These are phyloP conservation scores for Peucedramus taeniatus DNA, from an alignment of 2,113 vertebrate genomes.

Conservation along the genomic window DNA sequence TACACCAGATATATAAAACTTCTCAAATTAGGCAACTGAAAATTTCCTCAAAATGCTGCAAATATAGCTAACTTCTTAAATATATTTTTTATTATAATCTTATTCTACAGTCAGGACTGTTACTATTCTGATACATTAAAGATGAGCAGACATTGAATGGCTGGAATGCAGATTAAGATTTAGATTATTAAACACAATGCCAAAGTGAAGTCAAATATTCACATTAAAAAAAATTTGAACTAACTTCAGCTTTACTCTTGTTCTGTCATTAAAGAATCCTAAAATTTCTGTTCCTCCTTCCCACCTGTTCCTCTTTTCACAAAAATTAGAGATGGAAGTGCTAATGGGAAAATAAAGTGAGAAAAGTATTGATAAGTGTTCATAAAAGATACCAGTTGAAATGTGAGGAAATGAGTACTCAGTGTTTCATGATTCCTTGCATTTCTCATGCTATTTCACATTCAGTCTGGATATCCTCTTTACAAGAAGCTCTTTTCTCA, in stretches of 20 bases:
- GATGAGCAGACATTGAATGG: not conserved
- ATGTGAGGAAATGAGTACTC: not conserved
- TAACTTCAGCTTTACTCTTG: not conserved
- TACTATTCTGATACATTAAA: not conserved
- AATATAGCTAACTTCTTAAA: not conserved
- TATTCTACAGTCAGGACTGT: not conserved
- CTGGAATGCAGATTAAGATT: not conserved
- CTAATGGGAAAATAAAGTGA: not conserved
- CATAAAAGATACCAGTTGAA: not conserved
- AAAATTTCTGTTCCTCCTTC: not conserved
- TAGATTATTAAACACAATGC: not conserved
- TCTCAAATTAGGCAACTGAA: not conserved
- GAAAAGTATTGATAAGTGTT: not conserved
- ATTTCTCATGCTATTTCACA: not conserved
- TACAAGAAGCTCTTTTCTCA: not conserved
- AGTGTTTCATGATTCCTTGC: not conserved
- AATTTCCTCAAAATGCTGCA: not conserved
- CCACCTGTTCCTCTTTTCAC: not conserved
- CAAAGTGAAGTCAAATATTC: not conserved
- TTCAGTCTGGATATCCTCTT: not conserved
- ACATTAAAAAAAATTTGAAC: not conserved
- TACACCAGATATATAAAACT: not conserved
- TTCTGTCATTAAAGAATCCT: not conserved
- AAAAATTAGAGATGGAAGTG: not conserved
- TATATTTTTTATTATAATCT: not conserved